A percentile compares a stretch with the other conserved stretches of the same genome.
phyloP scores from a whole-genome alignment of 1,140 invertebrate genomes.

The Heliconius hewitsoni region DNA sequence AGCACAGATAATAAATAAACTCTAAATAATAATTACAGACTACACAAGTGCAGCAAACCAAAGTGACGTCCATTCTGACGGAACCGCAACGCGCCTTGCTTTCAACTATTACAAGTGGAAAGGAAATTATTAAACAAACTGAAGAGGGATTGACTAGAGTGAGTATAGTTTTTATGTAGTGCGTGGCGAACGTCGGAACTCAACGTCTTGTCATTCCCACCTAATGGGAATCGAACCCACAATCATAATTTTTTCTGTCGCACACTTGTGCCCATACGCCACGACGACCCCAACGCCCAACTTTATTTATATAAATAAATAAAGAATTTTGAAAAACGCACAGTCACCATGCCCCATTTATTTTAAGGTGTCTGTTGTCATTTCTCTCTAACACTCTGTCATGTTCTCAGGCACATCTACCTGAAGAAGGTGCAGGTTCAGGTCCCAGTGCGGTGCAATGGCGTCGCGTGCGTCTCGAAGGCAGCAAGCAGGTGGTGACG shows the following conservation, averaged over 20 bases:
- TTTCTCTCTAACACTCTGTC: background rate
- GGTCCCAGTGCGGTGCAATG: conserved; percentile 90
- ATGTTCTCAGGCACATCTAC: background rate
- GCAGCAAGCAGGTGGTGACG: conserved; percentile 97
- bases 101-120: conserved; percentile 93
- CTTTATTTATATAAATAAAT: too few species aligned
- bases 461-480: conserved; percentile 96
- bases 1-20: too few species aligned
- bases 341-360: too few species aligned
- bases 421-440: background rate
- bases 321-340: too few species aligned
- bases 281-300: too few species aligned
- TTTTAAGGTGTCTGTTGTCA: too few species aligned
- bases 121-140: conserved; percentile 92
- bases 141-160: conserved; percentile 88
- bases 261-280: too few species aligned
- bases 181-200: background rate
- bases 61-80: conserved; percentile 90
- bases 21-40: conserved; percentile 48
- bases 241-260: too few species aligned
- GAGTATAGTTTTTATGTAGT: conserved; percentile 13
- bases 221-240: too few species aligned
- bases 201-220: background rate
- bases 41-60: conserved; percentile 90
- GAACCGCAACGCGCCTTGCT: conserved; percentile 96